These are phyloP conservation scores for Erynnis tages DNA, from an alignment of 2,888 invertebrate species.

Conservation along the genomic window DNA sequence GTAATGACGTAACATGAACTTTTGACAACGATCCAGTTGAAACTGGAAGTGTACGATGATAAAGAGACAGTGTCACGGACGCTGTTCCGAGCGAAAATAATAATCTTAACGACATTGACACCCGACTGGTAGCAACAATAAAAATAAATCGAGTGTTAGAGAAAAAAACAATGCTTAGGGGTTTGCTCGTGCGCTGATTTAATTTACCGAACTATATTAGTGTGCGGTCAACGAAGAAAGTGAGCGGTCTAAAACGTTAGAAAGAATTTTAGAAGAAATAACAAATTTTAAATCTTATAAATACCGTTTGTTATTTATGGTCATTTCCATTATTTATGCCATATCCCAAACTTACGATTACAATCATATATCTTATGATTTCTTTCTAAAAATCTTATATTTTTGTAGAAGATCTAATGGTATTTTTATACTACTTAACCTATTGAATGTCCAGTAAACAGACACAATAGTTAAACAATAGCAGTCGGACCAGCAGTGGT, in stretches of 20 bases:
- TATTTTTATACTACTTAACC: no score
- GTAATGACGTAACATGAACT: conserved; percentile 32
- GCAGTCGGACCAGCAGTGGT: no score
- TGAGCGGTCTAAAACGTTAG: conserved; percentile 9
- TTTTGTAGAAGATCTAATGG: no score
- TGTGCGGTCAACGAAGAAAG: conserved; percentile 2
- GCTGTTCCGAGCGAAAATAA: conserved; percentile 40
- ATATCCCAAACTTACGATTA: no score
- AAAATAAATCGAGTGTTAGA: conserved; percentile 37
- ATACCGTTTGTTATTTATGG: no score
- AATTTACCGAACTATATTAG: background rate
- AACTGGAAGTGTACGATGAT: conserved; percentile 43
- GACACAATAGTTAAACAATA: no score
- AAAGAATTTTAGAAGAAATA: no score
- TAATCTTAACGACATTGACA: conserved; percentile 46
- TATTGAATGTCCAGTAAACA: no score
- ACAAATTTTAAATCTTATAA: no score
- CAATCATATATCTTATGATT: no score
- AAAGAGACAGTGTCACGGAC: conserved; percentile 50
- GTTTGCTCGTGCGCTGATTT: background rate
- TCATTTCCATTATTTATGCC: no score
- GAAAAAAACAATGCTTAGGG: conserved; percentile 7
- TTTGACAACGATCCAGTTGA: conserved; percentile 42
- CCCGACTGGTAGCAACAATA: conserved; percentile 40
- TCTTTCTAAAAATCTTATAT: no score